phyloP scores from a whole-genome alignment of 2,888 invertebrate genomes.

The Balanococcus diminutus region DNA sequence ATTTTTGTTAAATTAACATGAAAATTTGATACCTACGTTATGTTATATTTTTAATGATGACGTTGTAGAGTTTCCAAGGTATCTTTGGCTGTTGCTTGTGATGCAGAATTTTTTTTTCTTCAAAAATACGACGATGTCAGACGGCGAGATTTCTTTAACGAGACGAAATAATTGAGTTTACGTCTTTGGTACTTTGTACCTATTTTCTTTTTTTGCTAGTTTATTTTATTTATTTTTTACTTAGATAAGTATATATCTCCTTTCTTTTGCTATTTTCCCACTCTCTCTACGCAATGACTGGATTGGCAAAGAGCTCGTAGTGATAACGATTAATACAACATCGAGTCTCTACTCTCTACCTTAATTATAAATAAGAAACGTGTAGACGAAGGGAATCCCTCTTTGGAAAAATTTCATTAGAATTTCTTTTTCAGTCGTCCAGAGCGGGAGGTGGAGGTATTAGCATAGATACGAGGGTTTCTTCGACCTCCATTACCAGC shows the following conservation, averaged over 20 bases:
- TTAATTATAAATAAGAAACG: too few relatives aligned
- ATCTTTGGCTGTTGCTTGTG: not conserved
- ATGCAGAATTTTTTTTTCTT: not conserved
- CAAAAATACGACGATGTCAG: not conserved
- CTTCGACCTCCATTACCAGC: slow-evolving; percentile 68
- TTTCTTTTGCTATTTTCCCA: not conserved
- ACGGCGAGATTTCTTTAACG: slow-evolving; percentile 15
- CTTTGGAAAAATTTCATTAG: too few relatives aligned
- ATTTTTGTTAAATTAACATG: not conserved
- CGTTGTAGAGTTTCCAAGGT: not conserved
- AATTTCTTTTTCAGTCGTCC: slow-evolving; percentile 63
- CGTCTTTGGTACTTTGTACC: not conserved
- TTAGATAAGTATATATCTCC: not conserved
- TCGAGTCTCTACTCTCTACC: too few relatives aligned
- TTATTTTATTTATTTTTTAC: not conserved
- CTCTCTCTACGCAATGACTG: not conserved
- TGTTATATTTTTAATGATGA: slow-evolving; percentile 28
- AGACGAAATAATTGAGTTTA: slow-evolving; percentile 15
- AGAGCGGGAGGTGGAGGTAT: slow-evolving; percentile 68
- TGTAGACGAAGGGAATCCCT: too few relatives aligned
- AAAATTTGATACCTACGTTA: too few relatives aligned
- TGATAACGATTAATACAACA: too few relatives aligned
- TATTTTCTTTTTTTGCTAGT: not conserved
- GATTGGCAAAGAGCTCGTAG: not conserved
- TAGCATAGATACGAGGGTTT: slow-evolving; percentile 69